Conservation (phyloP, 2,888 invertebrate genomes). For the Anthophora plumipes region DNA sequence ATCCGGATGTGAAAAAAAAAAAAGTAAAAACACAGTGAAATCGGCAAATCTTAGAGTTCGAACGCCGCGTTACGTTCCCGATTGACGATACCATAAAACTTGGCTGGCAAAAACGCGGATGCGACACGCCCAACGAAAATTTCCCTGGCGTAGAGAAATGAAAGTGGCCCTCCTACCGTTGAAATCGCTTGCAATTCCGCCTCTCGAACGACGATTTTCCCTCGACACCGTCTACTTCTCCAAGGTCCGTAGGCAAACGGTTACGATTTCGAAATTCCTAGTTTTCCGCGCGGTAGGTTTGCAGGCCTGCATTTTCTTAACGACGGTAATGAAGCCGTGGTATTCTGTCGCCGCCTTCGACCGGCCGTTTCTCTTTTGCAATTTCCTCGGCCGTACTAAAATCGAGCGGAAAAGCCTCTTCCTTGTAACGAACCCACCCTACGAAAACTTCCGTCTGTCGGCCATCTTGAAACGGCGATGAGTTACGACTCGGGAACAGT, state of each 20-base stretch:
- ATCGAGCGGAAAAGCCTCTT: constrained; percentile 24
- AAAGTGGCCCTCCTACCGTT: constrained; percentile 10
- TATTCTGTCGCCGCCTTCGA: constrained; percentile 33
- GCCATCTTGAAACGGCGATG: background rate
- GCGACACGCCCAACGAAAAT: constrained; percentile 39
- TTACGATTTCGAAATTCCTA: constrained; percentile 46
- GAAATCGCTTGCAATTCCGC: constrained; percentile 32
- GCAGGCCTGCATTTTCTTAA: constrained; percentile 47
- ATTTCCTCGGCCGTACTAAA: constrained; percentile 23
- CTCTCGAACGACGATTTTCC: background rate
- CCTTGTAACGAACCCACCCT: constrained; percentile 6
- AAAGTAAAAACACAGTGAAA: background rate
- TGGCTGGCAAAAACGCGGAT: constrained; percentile 4
- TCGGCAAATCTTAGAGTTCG: constrained; percentile 21
- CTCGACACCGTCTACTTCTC: background rate
- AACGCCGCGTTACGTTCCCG: constrained; percentile 26
- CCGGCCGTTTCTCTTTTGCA: constrained; percentile 29
- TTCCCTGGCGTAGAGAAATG: constrained; percentile 20
- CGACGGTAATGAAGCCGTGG: constrained; percentile 48
- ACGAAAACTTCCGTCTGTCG: background rate
- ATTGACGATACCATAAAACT: constrained; percentile 43
- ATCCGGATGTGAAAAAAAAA: background rate
- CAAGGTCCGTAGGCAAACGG: background rate
- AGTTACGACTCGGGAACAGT: background rate
- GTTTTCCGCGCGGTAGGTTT: background rate